Evolutionary conservation across 2,113 vertebrate species (phyloP).

Genomic region (Cnemophilus loriae): DNA sequence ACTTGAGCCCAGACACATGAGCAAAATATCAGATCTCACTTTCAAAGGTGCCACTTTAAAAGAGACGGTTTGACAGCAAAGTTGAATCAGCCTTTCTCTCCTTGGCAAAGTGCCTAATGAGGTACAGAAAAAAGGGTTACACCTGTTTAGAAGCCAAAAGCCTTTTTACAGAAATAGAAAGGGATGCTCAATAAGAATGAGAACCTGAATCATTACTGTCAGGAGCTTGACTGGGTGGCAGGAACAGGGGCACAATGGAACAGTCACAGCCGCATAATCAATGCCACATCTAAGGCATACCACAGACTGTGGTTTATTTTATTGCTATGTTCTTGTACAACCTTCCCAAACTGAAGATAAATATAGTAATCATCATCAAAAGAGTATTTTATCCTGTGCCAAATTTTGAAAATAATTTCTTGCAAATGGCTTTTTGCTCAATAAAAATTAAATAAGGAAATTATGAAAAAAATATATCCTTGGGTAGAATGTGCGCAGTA

Average conservation of each 20-base stretch:
- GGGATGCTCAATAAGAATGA: constrained; percentile 22
- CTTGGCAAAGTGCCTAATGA: constrained; percentile 39
- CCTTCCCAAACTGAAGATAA: neutral
- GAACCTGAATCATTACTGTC: constrained; percentile 31
- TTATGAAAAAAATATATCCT: neutral
- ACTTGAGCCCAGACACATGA: neutral
- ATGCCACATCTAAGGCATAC: neutral
- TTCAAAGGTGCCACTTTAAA: constrained; percentile 27
- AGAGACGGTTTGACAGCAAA: neutral
- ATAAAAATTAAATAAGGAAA: neutral
- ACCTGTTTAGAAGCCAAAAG: constrained; percentile 47
- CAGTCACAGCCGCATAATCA: neutral
- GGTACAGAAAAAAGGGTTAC: constrained; percentile 14
- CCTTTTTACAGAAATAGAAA: constrained; percentile 29
- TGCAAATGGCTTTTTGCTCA: neutral
- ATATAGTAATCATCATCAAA: neutral
- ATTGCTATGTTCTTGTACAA: neutral
- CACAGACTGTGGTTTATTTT: neutral
- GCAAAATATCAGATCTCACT: neutral
- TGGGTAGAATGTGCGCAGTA: neutral
- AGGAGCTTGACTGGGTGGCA: constrained; percentile 24
- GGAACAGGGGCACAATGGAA: neutral
- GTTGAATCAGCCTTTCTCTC: constrained; percentile 44
- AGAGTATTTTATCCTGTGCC: neutral
- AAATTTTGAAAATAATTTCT: neutral